phyloP scores from a whole-genome alignment of 2,113 vertebrate genomes.

The Stegastes partitus region DNA sequence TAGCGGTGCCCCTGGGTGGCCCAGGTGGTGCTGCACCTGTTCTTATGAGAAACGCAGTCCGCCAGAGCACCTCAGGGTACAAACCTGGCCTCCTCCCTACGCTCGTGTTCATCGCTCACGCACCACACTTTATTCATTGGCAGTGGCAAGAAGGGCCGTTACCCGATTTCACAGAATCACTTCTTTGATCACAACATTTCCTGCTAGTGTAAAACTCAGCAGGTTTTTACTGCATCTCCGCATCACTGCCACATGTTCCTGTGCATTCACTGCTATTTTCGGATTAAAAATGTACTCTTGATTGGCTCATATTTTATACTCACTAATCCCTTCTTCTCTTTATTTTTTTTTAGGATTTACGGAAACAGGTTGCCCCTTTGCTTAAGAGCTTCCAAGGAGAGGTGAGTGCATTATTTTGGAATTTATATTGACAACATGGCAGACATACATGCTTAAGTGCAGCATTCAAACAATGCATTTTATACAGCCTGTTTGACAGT shows the following conservation, averaged over 20 bases:
- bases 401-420: constrained; percentile 86
- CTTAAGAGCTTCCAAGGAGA: constrained; percentile 99
- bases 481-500: constrained; percentile 54
- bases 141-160: constrained; percentile 14
- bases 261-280: constrained; percentile 17
- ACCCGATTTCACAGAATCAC: background rate
- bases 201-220: background rate
- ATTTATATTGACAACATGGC: constrained; percentile 32
- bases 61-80: constrained; percentile 67
- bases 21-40: constrained; percentile 85
- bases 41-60: constrained; percentile 64
- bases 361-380: constrained; percentile 98
- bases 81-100: constrained; percentile 56
- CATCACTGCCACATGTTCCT: constrained; percentile 1
- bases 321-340: constrained; percentile 15
- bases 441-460: constrained; percentile 28
- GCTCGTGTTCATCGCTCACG: constrained; percentile 56
- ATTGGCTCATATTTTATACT: constrained; percentile 7
- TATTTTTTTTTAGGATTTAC: constrained; percentile 90
- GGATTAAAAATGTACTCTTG: constrained; percentile 18
- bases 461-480: constrained; percentile 36
- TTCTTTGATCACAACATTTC: constrained; percentile 34
- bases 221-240: constrained; percentile 2
- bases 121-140: constrained; percentile 56
- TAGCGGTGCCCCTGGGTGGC: constrained; percentile 76